Percentiles rank a stretch among this genome's conserved stretches.
Evolutionary conservation across 2,797 vertebrate genomes (phyloP).

Genomic region (Malurus leucopterus): DNA sequence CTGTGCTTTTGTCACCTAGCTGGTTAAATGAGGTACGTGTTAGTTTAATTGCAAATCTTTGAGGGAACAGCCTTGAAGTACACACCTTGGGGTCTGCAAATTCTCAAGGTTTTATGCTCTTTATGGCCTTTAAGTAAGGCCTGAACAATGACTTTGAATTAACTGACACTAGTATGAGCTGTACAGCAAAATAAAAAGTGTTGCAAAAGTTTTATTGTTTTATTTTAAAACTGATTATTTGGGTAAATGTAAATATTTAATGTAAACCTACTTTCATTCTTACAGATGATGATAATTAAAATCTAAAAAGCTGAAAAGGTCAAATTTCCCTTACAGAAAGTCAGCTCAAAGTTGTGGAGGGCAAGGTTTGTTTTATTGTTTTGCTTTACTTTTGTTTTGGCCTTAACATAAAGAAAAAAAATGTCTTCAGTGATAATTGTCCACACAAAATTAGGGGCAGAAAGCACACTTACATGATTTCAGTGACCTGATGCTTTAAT

Average conservation of each 20-base stretch:
- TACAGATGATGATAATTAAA: background rate
- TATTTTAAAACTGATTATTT: background rate
- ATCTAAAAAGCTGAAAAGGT: background rate
- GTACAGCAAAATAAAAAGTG: background rate
- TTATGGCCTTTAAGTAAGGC: background rate
- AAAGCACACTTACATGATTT: background rate
- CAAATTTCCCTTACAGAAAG: background rate
- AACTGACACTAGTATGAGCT: background rate
- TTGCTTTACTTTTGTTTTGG: background rate
- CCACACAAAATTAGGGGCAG: background rate
- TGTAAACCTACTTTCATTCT: background rate
- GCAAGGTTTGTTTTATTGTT: background rate
- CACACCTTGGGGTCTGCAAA: background rate
- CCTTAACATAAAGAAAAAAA: background rate
- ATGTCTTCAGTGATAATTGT: background rate
- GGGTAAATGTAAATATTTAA: background rate
- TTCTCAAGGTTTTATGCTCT: background rate
- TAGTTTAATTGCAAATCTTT: conserved; percentile 23
- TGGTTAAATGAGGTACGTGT: background rate
- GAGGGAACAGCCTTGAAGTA: background rate
- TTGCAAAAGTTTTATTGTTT: background rate
- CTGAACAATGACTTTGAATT: background rate
- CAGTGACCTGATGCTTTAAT: background rate
- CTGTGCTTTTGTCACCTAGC: background rate
- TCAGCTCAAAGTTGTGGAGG: background rate